These are phyloP conservation scores for Lampris incognitus DNA, from an alignment of 2,113 vertebrate genomes.

Conservation along the genomic window DNA sequence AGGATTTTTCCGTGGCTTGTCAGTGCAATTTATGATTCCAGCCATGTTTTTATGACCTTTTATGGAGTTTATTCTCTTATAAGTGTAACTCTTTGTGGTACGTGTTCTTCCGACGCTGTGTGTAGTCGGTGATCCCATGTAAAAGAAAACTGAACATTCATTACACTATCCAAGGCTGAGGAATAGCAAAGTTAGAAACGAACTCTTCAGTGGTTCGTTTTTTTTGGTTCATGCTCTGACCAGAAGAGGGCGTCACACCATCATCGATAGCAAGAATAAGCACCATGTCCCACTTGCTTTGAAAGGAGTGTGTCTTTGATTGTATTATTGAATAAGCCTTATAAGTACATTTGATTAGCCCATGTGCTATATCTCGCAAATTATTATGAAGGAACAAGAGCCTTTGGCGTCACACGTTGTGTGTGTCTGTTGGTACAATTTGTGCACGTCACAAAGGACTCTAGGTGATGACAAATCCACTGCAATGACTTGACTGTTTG, in stretches of 20 bases:
- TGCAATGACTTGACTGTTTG: too few relatives aligned
- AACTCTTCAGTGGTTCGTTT: neutral
- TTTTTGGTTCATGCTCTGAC: slow-evolving; percentile 15
- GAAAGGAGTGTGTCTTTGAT: neutral
- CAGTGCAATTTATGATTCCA: slow-evolving; percentile 3
- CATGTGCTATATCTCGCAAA: neutral
- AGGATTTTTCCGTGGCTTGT: slow-evolving; percentile 16
- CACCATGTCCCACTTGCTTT: neutral
- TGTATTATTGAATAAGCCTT: neutral
- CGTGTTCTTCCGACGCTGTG: neutral
- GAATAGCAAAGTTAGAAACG: neutral
- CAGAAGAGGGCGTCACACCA: slow-evolving; percentile 54
- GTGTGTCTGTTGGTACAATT: neutral
- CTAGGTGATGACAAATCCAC: too few relatives aligned
- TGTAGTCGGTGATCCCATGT: slow-evolving; percentile 7
- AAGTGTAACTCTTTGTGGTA: slow-evolving; percentile 11
- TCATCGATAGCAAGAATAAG: slow-evolving; percentile 11
- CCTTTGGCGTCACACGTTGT: slow-evolving; percentile 1
- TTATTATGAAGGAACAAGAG: neutral
- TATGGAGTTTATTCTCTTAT: slow-evolving; percentile 13
- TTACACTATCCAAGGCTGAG: neutral
- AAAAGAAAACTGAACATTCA: neutral
- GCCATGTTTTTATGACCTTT: slow-evolving; percentile 1
- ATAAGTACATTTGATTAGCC: neutral
- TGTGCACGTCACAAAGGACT: too few relatives aligned